Evolutionary conservation across 2,113 vertebrate species (phyloP), one percentile per base, ranked within the genome.

Genomic region (Oryzias woworae): DNA sequence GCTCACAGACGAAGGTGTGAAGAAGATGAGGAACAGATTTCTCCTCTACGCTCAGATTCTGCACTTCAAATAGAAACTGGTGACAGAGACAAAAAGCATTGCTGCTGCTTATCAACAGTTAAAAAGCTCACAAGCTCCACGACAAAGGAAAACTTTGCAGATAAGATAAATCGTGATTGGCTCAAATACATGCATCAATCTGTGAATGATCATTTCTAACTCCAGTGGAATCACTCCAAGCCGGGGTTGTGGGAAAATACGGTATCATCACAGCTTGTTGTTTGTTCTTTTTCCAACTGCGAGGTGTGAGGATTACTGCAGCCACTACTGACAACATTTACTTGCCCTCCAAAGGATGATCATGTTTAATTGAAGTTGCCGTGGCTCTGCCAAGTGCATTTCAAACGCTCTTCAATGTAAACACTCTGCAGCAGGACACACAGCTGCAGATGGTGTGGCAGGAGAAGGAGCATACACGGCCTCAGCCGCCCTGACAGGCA

Each of bases 401-500:
- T 68, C 15, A 20, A 73, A 77, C 84, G 64, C 78, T 82, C 63
- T 63, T 63, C 42, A 16, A 31, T 71, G 65, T 59, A 73, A 80
- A 77, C 62, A 51, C 66, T 62, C 72, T 42, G 66, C 66, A 62
- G 70, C 69, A 45, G 75, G 53, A 77, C 82, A 73, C 82, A 71
- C 66, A 28, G 66, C 69, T 85, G 57, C 71, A 80, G 72, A 88
- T 82, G 87, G 89, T 87, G 90, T 87, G 61, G 50, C 68, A 69
- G 75, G 86, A 91, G 80, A 87, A 72, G 46, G 54, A 53, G 54
- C 87, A 85, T 76, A 75, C 80, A 51, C 8, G 14, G 68, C 65
- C 24, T 49, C 55, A 7, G 47, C 10, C 6, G 47, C 65, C 69
- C 75, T 90, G 90, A 87, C 81, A 85, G 58, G 23, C 56, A 77